A percentile compares a stretch with the other conserved stretches of the same genome.
These are phyloP conservation scores for Cyclargus thomasi DNA, from an alignment of 1,140 invertebrate genomes.

Conservation along the genomic window DNA sequence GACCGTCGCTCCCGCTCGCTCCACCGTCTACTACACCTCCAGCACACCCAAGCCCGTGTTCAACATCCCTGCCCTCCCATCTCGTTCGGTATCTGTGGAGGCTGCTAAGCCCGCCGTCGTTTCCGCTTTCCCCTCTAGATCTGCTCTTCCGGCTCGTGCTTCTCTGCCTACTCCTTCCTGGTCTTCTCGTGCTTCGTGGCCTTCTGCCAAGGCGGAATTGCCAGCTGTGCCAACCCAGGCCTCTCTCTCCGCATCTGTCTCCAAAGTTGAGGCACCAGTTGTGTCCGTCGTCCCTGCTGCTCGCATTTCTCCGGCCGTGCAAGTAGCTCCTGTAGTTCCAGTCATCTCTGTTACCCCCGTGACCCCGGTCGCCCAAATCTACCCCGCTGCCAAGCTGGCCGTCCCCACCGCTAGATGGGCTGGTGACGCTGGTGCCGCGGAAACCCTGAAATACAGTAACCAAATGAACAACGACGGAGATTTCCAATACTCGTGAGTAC, in stretches of 20 bases:
- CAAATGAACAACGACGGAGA: not conserved
- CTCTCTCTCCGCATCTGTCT: not conserved
- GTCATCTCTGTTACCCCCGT: not conserved
- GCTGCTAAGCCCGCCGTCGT: not conserved
- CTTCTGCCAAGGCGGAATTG: not conserved
- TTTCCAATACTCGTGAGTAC: conserved; percentile 1
- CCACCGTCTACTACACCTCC: conserved; percentile 19
- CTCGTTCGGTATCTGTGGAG: not conserved
- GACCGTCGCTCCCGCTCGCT: conserved; percentile 19
- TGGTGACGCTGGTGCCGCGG: not conserved
- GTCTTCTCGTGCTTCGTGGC: not conserved
- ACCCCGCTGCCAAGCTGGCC: not conserved
- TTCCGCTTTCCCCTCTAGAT: not conserved
- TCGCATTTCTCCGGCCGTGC: not conserved
- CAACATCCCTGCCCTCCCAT: not conserved
- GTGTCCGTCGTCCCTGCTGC: not conserved
- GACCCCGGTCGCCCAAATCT: not conserved
- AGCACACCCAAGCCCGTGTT: not conserved
- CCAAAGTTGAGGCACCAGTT: not conserved
- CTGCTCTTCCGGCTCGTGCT: not conserved
- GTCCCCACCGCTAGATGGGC: not conserved
- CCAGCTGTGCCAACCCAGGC: not conserved
- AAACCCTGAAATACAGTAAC: conserved; percentile 5
- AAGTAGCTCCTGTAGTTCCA: not conserved
- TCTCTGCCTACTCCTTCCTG: not conserved